A percentile compares a stretch with the other conserved stretches of the same genome.
These are phyloP conservation scores for Hyphantria cunea DNA, from an alignment of 1,140 invertebrate species.

Conservation along the genomic window DNA sequence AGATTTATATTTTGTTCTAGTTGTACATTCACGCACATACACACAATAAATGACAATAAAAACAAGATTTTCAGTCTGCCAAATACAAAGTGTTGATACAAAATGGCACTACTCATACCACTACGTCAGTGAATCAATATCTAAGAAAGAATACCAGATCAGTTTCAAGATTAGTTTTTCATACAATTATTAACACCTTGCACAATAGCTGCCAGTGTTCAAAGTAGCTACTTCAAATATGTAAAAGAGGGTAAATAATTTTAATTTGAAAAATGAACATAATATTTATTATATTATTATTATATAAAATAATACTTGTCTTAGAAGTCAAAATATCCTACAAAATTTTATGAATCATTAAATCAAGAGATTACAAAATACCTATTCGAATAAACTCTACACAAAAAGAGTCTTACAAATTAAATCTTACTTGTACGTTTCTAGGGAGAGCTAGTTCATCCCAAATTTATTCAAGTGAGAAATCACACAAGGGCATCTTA, in stretches of 20 bases:
- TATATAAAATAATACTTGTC: conserved; percentile 79
- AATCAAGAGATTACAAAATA: conserved; percentile 80
- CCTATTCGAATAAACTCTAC: conserved; percentile 77
- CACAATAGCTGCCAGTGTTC: conserved; percentile 25
- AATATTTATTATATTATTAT: conserved; percentile 50
- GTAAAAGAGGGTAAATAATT: conserved; percentile 53
- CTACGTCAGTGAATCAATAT: conserved; percentile 33
- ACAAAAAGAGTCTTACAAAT: conserved; percentile 77
- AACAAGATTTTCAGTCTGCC: conserved; percentile 56
- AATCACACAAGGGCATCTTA: conserved; percentile 46
- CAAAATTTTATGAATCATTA: conserved; percentile 67
- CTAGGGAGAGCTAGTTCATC: conserved; percentile 69
- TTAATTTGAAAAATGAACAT: conserved; percentile 53
- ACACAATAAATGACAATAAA: conserved; percentile 62
- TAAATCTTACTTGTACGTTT: conserved; percentile 78
- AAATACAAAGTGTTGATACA: conserved; percentile 49
- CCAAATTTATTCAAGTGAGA: conserved; percentile 72
- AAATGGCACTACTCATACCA: conserved; percentile 49
- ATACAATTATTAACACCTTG: conserved; percentile 24
- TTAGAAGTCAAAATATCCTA: conserved; percentile 66
- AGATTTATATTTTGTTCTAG: conserved; percentile 72
- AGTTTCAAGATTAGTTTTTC: no score
- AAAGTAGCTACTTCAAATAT: conserved; percentile 18
- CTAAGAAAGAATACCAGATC: conserved; percentile 26
- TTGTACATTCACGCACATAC: conserved; percentile 75